A percentile compares a stretch with the other conserved stretches of the same genome.
Evolutionary conservation across 2,113 vertebrate species (phyloP).

Genomic region (Echinops telfairi): DNA sequence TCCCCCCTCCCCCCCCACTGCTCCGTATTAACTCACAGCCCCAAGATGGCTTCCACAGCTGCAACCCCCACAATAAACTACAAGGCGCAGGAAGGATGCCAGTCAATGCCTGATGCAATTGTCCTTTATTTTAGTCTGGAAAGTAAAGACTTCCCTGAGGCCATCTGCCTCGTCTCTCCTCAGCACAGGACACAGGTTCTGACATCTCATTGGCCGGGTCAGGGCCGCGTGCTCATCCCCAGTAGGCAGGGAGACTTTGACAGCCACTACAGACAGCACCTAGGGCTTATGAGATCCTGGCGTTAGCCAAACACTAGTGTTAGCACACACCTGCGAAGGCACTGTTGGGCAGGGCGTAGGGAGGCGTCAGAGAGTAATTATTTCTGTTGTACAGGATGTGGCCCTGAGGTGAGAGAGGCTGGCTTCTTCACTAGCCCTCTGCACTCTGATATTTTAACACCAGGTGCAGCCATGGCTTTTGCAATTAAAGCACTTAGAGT

Average conservation of each 20-base stretch:
- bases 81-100: not conserved
- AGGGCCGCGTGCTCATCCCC: not conserved
- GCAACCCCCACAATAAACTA: not conserved
- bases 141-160: not conserved
- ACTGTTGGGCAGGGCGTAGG: not conserved
- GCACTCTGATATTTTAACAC: not conserved
- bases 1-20: no score
- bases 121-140: not conserved
- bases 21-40: not conserved
- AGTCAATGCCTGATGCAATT: no score
- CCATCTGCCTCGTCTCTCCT: fast-evolving
- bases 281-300: no score
- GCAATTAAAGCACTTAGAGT: not conserved
- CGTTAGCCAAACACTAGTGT: fast-evolving
- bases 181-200: fast-evolving
- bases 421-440: not conserved
- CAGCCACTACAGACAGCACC: not conserved
- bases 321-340: fast-evolving
- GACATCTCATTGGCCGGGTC: not conserved
- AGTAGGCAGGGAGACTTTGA: not conserved
- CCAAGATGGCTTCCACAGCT: not conserved
- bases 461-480: not conserved
- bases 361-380: not conserved
- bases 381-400: not conserved
- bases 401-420: not conserved